A percentile compares a stretch with the other conserved stretches of the same genome.
Evolutionary conservation across 2,888 invertebrate species (phyloP).

Genomic region (Choreutis nemorana): DNA sequence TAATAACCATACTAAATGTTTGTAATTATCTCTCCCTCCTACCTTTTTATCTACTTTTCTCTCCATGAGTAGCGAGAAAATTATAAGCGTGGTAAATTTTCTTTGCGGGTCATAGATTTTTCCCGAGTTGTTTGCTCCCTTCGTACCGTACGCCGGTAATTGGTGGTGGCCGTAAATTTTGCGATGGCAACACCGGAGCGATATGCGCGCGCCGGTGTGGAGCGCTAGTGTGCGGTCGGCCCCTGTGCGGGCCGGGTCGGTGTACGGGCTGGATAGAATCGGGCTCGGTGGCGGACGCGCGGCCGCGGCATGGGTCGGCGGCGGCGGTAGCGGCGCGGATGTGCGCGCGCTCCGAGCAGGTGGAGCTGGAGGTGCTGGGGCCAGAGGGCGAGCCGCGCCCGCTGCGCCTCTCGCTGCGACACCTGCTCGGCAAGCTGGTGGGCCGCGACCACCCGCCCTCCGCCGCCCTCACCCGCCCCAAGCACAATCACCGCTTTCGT

Average conservation of each 20-base stretch:
- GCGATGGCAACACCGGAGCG: slow-evolving; percentile 25
- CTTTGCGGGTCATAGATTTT: too few species aligned
- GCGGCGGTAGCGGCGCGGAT: slow-evolving; percentile 77
- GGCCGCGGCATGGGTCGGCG: slow-evolving; percentile 75
- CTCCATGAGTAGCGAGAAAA: too few species aligned
- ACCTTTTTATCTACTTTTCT: too few species aligned
- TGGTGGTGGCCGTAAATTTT: too few species aligned
- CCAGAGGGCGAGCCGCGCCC: slow-evolving; percentile 79
- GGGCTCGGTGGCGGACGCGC: slow-evolving; percentile 16
- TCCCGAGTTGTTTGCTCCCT: too few species aligned
- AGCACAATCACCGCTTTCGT: slow-evolving; percentile 66
- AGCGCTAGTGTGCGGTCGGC: slow-evolving; percentile 9
- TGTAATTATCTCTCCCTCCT: too few species aligned
- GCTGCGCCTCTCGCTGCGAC: slow-evolving; percentile 73
- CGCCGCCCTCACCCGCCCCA: slow-evolving; percentile 47
- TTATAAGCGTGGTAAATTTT: too few species aligned
- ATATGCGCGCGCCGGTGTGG: slow-evolving; percentile 24
- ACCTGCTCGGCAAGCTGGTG: slow-evolving; percentile 70
- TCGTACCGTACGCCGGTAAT: too few species aligned
- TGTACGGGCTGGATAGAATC: slow-evolving; percentile 21
- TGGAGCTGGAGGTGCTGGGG: slow-evolving; percentile 82
- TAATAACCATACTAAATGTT: too few species aligned
- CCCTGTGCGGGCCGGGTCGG: slow-evolving; percentile 22
- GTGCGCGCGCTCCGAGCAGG: slow-evolving; percentile 81
- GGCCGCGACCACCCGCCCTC: slow-evolving; percentile 56